Conservation (phyloP, 2,888 invertebrate genomes). For the Kryphioiulus occultus region DNA sequence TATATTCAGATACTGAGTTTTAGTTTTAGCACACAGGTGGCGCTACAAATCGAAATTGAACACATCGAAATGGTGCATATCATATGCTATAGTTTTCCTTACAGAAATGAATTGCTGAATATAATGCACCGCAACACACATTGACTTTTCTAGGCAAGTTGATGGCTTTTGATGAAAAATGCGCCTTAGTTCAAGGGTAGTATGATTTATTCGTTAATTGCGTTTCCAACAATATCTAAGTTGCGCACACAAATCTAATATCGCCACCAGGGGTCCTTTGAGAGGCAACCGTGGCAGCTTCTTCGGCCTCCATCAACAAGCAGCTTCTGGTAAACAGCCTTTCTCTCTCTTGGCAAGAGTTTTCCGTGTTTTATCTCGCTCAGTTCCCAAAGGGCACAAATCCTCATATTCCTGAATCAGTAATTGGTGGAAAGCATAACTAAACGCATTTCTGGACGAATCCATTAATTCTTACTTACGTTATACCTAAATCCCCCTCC, state of each 20-base stretch:
- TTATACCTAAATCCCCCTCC: not conserved
- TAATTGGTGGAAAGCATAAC: not conserved
- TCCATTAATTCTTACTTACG: constrained; percentile 14
- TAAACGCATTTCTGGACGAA: not conserved
- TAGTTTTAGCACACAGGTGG: too few relatives aligned
- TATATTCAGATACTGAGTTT: too few relatives aligned
- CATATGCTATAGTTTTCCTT: too few relatives aligned
- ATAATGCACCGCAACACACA: too few relatives aligned
- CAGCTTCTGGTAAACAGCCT: not conserved
- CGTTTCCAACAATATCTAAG: not conserved
- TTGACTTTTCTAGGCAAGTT: too few relatives aligned
- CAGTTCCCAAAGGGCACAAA: not conserved
- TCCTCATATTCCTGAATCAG: not conserved
- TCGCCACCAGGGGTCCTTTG: not conserved
- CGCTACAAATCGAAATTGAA: too few relatives aligned
- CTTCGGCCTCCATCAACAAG: not conserved
- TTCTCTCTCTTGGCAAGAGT: too few relatives aligned
- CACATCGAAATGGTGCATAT: too few relatives aligned
- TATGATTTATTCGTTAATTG: not conserved
- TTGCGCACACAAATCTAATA: not conserved
- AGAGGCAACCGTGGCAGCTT: not conserved
- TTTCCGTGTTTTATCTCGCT: not conserved
- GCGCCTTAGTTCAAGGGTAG: not conserved
- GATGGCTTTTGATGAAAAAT: not conserved
- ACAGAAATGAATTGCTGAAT: too few relatives aligned